These are phyloP conservation scores for Brenthis daphne DNA, from an alignment of 2,888 invertebrate species.

Conservation along the genomic window DNA sequence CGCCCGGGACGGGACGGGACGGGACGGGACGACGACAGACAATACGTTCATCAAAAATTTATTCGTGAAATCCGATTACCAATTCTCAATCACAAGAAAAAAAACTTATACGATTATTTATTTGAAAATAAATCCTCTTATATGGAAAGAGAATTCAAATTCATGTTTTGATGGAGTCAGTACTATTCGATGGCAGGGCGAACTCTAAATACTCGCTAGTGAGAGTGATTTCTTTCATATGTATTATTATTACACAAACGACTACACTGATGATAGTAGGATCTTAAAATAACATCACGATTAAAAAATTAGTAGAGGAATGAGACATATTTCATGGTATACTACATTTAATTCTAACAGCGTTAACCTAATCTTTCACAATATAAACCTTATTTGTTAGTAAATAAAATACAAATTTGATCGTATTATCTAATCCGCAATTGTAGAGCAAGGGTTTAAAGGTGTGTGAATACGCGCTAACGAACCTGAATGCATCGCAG, in stretches of 20 bases:
- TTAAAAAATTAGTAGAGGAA: neutral
- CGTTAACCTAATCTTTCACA: neutral
- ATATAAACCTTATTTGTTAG: neutral
- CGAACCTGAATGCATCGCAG: conserved; percentile 17
- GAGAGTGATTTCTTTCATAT: neutral
- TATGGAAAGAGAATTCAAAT: too few species aligned
- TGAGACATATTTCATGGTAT: neutral
- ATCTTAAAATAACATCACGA: conserved; percentile 2
- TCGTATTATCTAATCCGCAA: neutral
- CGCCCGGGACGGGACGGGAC: too few species aligned
- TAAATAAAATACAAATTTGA: conserved; percentile 1
- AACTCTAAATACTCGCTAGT: neutral
- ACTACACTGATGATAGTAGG: neutral
- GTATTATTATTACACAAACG: neutral
- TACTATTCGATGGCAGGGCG: neutral
- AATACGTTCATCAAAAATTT: conserved; percentile 13
- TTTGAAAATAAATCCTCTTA: too few species aligned
- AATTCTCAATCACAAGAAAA: neutral
- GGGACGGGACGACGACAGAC: neutral
- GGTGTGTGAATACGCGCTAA: conserved; percentile 26
- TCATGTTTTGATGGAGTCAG: too few species aligned
- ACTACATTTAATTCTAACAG: conserved; percentile 1
- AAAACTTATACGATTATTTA: too few species aligned
- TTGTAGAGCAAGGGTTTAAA: conserved; percentile 17
- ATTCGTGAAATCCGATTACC: conserved; percentile 13